Percentiles rank a stretch among this genome's conserved stretches.
These are phyloP conservation scores for Sebastes aleutianus DNA, from an alignment of 2,797 vertebrate genomes.

Conservation along the genomic window DNA sequence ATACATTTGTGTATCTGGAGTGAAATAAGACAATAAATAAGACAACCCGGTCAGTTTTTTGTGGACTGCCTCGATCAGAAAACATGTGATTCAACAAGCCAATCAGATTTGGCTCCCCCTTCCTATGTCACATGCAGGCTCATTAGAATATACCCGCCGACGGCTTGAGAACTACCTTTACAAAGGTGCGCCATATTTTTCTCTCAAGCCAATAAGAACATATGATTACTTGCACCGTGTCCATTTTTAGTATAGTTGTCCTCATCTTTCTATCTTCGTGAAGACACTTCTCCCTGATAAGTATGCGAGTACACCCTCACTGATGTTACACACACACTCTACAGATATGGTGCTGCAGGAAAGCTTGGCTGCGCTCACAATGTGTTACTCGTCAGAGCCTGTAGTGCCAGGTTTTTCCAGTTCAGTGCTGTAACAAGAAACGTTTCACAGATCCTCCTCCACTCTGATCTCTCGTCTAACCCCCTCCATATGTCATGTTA, in stretches of 20 bases:
- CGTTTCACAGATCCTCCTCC: constrained; percentile 12
- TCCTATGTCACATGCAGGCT: too few relatives aligned
- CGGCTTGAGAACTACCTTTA: too few relatives aligned
- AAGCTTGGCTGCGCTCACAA: neutral
- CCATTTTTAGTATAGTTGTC: neutral
- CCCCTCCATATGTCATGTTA: neutral
- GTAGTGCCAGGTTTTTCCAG: constrained; percentile 4
- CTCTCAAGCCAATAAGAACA: too few relatives aligned
- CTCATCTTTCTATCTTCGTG: neutral
- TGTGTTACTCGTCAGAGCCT: neutral
- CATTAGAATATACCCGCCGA: too few relatives aligned
- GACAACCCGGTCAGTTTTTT: neutral
- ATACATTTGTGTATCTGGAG: neutral
- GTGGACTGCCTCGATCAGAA: neutral
- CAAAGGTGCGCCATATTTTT: too few relatives aligned
- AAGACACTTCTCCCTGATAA: neutral
- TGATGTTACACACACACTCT: neutral
- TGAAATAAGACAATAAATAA: neutral
- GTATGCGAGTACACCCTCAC: neutral
- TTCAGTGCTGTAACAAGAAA: constrained; percentile 9
- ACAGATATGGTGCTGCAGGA: neutral
- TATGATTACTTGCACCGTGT: too few relatives aligned
- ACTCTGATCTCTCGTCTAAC: constrained; percentile 10
- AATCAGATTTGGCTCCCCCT: too few relatives aligned
- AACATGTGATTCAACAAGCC: neutral